Evolutionary conservation across 2,113 vertebrate genomes (phyloP).

Genomic region (Chroicocephalus ridibundus): DNA sequence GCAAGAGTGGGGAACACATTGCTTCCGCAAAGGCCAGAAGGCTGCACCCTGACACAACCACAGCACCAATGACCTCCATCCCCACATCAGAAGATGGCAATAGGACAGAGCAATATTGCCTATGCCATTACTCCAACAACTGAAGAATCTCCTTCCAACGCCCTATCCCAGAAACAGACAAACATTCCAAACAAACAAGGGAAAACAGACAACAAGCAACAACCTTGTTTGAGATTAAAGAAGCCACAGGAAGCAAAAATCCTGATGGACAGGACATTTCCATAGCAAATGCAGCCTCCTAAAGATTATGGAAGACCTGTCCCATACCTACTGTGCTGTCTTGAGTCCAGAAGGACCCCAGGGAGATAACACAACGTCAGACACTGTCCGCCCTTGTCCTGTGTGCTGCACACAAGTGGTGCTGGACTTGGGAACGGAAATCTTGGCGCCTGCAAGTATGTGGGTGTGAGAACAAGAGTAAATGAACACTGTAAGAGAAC

Average conservation of each 20-base stretch:
- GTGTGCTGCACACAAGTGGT: neutral
- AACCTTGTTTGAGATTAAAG: neutral
- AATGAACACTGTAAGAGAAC: neutral
- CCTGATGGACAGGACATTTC: neutral
- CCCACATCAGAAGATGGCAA: neutral
- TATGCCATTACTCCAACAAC: neutral
- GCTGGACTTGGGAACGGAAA: neutral
- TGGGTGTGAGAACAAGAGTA: neutral
- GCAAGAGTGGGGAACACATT: neutral
- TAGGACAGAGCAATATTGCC: neutral
- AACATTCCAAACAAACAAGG: neutral
- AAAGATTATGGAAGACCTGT: neutral
- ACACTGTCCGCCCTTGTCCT: neutral
- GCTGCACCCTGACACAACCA: neutral
- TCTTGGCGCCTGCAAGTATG: neutral
- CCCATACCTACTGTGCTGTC: neutral
- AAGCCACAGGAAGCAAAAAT: neutral
- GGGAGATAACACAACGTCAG: accelerated
- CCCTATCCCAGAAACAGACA: neutral
- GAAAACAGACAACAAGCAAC: neutral
- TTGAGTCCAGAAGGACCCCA: neutral
- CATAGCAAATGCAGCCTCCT: neutral
- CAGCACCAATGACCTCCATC: neutral
- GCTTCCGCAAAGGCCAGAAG: neutral
- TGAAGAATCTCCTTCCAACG: neutral